Evolutionary conservation across 2,888 invertebrate genomes (phyloP).

Genomic region (Latheticus oryzae): DNA sequence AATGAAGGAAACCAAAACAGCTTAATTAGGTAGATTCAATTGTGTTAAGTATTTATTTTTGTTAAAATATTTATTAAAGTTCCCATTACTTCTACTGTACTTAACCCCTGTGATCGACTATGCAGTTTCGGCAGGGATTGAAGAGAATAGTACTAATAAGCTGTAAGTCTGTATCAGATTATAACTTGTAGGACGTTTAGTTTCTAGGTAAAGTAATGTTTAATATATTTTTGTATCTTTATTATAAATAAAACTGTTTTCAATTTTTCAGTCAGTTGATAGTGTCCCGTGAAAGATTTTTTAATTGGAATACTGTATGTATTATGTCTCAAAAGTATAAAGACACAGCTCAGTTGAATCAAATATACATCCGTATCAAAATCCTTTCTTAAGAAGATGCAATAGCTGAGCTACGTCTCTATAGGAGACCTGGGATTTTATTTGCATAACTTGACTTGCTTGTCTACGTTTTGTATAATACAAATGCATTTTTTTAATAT

Average conservation of each 20-base stretch:
- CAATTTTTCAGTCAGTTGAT: too few species aligned
- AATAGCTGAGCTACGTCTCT: too few species aligned
- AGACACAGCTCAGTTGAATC: too few species aligned
- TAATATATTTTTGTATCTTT: constrained; percentile 19
- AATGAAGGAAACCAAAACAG: constrained; percentile 36
- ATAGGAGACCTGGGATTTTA: too few species aligned
- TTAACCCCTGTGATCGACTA: constrained; percentile 44
- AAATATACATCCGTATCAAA: too few species aligned
- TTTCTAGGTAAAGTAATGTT: constrained; percentile 13
- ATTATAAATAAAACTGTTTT: constrained; percentile 35
- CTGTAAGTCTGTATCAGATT: constrained; percentile 56
- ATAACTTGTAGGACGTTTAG: constrained; percentile 35
- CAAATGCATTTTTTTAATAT: too few species aligned
- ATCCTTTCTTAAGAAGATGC: too few species aligned
- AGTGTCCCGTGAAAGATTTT: too few species aligned
- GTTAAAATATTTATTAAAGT: constrained; percentile 10
- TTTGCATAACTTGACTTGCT: too few species aligned
- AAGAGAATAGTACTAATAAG: constrained; percentile 44
- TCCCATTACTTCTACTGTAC: constrained; percentile 31
- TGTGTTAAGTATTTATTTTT: constrained; percentile 30
- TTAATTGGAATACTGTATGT: too few species aligned
- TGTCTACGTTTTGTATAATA: too few species aligned
- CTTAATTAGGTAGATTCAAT: constrained; percentile 37
- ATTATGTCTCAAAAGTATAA: too few species aligned
- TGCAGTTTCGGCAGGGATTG: constrained; percentile 44